Conservation (phyloP, 2,113 vertebrate genomes). For the Lophotis ruficrista region DNA sequence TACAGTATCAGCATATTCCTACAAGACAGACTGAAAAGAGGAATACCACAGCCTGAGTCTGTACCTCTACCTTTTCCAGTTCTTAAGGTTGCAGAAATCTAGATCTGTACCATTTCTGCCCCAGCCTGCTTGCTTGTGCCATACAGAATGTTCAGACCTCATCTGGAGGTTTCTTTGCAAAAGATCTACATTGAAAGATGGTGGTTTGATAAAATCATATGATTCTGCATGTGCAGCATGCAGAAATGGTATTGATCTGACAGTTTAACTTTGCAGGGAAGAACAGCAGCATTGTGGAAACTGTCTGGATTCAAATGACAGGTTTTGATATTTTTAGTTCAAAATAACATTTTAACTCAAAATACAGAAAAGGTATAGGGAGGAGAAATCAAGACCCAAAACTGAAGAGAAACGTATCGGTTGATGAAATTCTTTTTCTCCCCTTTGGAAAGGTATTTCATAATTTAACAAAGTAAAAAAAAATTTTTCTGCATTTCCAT, state of each 20-base stretch:
- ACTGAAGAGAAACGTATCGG: background rate
- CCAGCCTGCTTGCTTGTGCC: background rate
- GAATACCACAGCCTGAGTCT: background rate
- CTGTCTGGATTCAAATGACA: background rate
- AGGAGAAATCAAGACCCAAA: background rate
- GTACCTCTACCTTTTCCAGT: background rate
- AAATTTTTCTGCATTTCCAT: background rate
- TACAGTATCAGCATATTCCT: accelerated
- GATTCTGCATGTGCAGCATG: background rate
- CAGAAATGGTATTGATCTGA: background rate
- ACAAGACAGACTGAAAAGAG: background rate
- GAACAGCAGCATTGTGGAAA: slow-evolving; percentile 17
- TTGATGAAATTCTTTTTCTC: background rate
- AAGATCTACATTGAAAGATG: background rate
- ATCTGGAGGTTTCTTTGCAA: background rate
- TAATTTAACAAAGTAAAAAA: background rate
- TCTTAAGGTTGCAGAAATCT: background rate
- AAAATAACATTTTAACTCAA: slow-evolving; percentile 11
- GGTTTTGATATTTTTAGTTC: slow-evolving; percentile 38
- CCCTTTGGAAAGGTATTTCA: background rate
- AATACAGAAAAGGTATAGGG: background rate
- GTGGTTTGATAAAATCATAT: background rate
- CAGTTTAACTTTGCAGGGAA: background rate
- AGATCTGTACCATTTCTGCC: accelerated
- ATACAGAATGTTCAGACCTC: background rate